These are phyloP conservation scores for Ia io DNA, from an alignment of 2,113 vertebrate genomes.

Conservation along the genomic window DNA sequence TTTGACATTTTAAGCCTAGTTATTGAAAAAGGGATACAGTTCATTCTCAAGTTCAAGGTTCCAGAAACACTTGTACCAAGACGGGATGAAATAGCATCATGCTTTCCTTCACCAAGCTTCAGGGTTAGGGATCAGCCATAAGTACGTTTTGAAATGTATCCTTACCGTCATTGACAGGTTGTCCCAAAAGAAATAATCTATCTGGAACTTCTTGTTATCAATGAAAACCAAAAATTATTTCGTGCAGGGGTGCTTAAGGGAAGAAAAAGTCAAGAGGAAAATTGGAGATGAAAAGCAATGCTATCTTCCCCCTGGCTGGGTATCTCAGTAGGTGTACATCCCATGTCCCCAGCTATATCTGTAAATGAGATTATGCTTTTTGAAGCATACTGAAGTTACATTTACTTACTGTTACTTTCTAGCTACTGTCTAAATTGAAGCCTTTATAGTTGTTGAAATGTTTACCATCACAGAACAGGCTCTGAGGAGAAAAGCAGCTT, in stretches of 20 bases:
- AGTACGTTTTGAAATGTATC: not conserved
- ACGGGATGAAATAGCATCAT: not conserved
- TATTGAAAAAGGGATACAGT: not conserved
- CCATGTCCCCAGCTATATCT: not conserved
- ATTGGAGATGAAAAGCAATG: constrained; percentile 17
- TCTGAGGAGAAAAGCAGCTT: constrained; percentile 5
- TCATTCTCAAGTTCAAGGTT: constrained; percentile 27
- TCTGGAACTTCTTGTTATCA: not conserved
- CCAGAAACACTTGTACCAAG: not conserved
- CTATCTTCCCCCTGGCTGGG: not conserved
- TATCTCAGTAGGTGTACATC: not conserved
- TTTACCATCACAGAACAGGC: not conserved
- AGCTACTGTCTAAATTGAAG: not conserved
- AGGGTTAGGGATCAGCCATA: not conserved
- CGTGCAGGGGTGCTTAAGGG: not conserved
- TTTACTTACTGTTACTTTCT: not conserved
- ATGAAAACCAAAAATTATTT: constrained; percentile 48
- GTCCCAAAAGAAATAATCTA: not conserved
- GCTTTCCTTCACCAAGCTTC: not conserved
- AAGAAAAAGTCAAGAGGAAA: constrained; percentile 12
- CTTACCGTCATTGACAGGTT: not conserved
- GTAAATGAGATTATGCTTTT: not conserved
- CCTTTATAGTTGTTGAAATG: not conserved
- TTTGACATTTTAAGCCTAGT: not conserved
- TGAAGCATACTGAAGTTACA: not conserved